Percentiles rank a stretch among this genome's conserved stretches.
phyloP scores from a whole-genome alignment of 2,113 vertebrate genomes.

The Phylloscopus trochilus region DNA sequence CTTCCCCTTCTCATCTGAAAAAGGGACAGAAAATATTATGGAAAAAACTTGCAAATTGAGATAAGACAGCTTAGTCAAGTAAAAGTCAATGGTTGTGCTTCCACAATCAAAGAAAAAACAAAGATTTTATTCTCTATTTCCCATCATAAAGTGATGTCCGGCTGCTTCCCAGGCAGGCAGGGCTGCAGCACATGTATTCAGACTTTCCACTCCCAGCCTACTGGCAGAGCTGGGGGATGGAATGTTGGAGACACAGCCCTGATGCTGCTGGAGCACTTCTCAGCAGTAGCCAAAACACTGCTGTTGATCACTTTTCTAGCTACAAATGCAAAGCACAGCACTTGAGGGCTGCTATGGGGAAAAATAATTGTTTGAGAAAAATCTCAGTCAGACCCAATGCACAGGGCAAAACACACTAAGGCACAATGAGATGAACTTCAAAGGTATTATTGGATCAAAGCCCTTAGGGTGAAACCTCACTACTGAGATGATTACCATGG shows the following conservation, averaged over 20 bases:
- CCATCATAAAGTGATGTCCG: fast-evolving
- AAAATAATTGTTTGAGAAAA: background rate
- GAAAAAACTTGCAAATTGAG: background rate
- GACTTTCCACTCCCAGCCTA: no score
- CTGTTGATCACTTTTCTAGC: background rate
- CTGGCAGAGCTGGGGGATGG: background rate
- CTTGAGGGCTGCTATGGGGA: background rate
- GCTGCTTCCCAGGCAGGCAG: background rate
- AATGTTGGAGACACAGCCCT: background rate
- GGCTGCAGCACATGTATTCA: background rate
- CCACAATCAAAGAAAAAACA: background rate
- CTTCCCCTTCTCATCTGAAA: background rate
- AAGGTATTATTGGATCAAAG: background rate
- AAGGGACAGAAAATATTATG: background rate
- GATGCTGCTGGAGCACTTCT: background rate
- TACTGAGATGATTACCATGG: background rate
- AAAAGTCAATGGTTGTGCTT: background rate
- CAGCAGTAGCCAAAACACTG: background rate
- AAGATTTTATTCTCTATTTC: background rate
- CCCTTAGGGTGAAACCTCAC: background rate
- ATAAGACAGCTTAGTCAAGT: background rate
- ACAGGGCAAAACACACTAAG: background rate
- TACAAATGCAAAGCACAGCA: background rate
- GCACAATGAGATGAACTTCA: background rate
- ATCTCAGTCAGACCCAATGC: background rate